A percentile compares a stretch with the other conserved stretches of the same genome.
phyloP scores from a whole-genome alignment of 2,113 vertebrate genomes.

The Dermatemys mawii region DNA sequence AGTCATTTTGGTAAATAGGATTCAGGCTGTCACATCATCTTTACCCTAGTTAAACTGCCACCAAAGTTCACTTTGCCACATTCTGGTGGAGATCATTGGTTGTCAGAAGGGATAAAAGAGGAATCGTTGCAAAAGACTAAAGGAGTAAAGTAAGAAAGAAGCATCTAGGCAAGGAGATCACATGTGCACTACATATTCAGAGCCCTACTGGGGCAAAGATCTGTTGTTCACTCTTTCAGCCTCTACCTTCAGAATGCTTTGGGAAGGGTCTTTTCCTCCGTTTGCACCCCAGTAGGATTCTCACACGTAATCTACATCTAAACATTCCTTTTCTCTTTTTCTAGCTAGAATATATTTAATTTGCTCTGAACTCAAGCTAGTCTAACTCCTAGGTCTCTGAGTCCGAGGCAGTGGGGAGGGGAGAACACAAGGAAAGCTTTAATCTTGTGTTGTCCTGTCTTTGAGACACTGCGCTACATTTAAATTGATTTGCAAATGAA shows the following conservation, averaged over 20 bases:
- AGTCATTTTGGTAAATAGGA: neutral
- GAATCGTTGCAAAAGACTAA: neutral
- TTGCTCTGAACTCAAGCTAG: slow-evolving; percentile 59
- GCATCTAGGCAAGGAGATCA: neutral
- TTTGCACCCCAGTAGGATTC: neutral
- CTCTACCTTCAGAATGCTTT: neutral
- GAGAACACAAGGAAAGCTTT: slow-evolving; percentile 50
- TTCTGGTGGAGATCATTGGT: slow-evolving; percentile 22
- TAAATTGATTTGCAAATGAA: slow-evolving; percentile 84
- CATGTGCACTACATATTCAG: neutral
- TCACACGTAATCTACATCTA: neutral
- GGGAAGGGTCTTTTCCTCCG: neutral
- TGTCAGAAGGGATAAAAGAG: rapidly evolving
- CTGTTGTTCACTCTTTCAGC: neutral
- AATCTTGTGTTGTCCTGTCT: slow-evolving; percentile 75
- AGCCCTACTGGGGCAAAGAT: neutral
- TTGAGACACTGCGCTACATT: slow-evolving; percentile 72
- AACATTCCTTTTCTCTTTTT: neutral
- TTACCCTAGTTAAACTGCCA: neutral
- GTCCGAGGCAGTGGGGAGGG: slow-evolving; percentile 6
- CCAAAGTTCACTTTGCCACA: neutral
- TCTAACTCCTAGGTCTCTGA: slow-evolving; percentile 45
- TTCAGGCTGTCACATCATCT: neutral
- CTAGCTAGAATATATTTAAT: slow-evolving; percentile 61
- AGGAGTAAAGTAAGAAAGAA: neutral